phyloP scores from a whole-genome alignment of 2,797 vertebrate species.

The Buphagus erythrorhynchus region DNA sequence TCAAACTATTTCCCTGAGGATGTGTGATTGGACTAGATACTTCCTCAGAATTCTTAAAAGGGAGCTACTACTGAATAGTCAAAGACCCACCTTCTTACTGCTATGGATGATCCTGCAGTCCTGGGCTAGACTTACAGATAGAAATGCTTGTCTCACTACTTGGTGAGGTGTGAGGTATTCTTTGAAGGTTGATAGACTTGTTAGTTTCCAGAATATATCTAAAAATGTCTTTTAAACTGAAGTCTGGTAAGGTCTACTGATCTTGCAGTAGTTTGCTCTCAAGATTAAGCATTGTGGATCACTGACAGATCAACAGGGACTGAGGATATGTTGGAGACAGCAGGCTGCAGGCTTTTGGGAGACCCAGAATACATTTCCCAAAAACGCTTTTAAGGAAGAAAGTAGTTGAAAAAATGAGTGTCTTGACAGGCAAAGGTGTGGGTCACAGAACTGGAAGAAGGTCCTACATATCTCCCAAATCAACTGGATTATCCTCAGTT shows the following conservation, averaged over 20 bases:
- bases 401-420: not conserved
- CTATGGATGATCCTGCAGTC: not conserved
- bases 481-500: not conserved
- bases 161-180: not conserved
- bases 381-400: not conserved
- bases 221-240: not conserved
- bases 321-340: not conserved
- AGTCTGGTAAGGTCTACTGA: not conserved
- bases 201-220: not conserved
- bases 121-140: not conserved
- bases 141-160: not conserved
- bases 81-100: not conserved
- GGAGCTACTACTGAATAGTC: not conserved
- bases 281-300: not conserved
- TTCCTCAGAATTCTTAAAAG: not conserved
- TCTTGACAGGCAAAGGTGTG: not conserved
- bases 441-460: not conserved
- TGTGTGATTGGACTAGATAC: not conserved
- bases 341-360: not conserved
- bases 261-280: not conserved
- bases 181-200: not conserved
- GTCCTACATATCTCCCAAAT: not conserved
- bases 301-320: not conserved
- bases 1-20: not conserved
- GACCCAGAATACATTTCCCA: not conserved